Base-by-base conservation (phyloP, 2,797 vertebrate genomes). In the Coranthus polyacanthus region DNA sequence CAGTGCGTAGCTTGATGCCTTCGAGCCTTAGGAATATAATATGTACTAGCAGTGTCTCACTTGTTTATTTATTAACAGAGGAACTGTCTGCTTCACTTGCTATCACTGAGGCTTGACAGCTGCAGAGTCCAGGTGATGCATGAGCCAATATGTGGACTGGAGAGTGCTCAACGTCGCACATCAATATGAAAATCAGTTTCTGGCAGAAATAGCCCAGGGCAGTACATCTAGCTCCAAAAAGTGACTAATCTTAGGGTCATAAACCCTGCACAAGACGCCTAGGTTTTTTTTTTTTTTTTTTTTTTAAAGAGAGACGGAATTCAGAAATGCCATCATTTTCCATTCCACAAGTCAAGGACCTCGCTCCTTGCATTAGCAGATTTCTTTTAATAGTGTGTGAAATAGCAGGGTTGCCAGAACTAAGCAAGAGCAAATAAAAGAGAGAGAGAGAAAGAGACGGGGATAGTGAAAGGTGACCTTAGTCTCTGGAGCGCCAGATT, bases 161-260 rank as follows among this genome's bases (percentile, higher is more conserved):
- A 91, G 91, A 92, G 90, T 82, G 84, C 87, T 91, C 90, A 88
- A 88, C 90, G 82, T 90, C 72, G 78, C 92, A 89, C 92, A 93
- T 95, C 92, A 93, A 92, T 92, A 94, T 94, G 94, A 94, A 95
- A 94, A 94, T 93, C 92, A 90, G 86, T 92, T 91, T 91, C 87
- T 89, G 85, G 87, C 83, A 87, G 90, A 93, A 93, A 93, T 71
- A 92, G 91, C 92, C 88, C 38, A 21, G 17, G 84, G 92, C 89
- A 70, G 85, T 89, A 93, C 91, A 93, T 89, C 83, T 81, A 84
- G 87, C 85, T 83, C 84, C 78, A 87, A 92, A 92, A 90, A 86
- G 88, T 88, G 82, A 89, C 92, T 93, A 93, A 94, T 94, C 92
- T 91, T 82, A 85, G 87, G 92, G 90, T 93, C 94, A 93, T 93